phyloP scores from a whole-genome alignment of 2,888 invertebrate genomes.

The Apamea anceps region DNA sequence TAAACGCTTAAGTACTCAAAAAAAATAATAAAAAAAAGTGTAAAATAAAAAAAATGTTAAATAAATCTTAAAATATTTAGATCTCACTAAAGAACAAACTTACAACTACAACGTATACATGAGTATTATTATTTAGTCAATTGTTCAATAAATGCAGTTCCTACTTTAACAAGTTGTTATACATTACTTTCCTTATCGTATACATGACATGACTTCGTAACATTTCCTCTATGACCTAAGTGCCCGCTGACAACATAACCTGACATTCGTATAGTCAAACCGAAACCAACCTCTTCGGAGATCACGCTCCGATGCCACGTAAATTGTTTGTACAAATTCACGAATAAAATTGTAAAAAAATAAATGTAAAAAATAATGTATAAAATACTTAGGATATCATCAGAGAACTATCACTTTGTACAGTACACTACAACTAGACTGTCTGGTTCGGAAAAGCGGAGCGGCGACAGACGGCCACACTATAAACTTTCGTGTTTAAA shows the following conservation, averaged over 20 bases:
- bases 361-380: constrained; percentile 89
- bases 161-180: constrained; percentile 84
- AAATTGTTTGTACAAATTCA: constrained; percentile 82
- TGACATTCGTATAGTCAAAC: constrained; percentile 76
- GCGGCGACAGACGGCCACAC: constrained; percentile 70
- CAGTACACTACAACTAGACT: constrained; percentile 86
- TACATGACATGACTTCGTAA: constrained; percentile 84
- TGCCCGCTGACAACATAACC: constrained; percentile 79
- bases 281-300: constrained; percentile 80
- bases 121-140: constrained; percentile 88
- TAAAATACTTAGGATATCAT: constrained; percentile 90
- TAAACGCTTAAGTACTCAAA: constrained; percentile 79
- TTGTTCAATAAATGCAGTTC: constrained; percentile 87
- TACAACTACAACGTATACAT: constrained; percentile 89
- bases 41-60: constrained; percentile 75
- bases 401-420: constrained; percentile 90
- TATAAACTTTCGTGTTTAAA: too few species aligned
- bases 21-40: constrained; percentile 68
- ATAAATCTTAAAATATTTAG: constrained; percentile 77
- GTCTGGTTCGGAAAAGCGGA: constrained; percentile 83
- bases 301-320: constrained; percentile 73
- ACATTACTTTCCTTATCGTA: constrained; percentile 84
- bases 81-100: constrained; percentile 87
- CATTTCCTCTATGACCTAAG: constrained; percentile 72
- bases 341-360: constrained; percentile 89